A percentile compares a stretch with the other conserved stretches of the same genome.
Conservation (phyloP, 2,113 vertebrate species). For the Ctenomys sociabilis region DNA sequence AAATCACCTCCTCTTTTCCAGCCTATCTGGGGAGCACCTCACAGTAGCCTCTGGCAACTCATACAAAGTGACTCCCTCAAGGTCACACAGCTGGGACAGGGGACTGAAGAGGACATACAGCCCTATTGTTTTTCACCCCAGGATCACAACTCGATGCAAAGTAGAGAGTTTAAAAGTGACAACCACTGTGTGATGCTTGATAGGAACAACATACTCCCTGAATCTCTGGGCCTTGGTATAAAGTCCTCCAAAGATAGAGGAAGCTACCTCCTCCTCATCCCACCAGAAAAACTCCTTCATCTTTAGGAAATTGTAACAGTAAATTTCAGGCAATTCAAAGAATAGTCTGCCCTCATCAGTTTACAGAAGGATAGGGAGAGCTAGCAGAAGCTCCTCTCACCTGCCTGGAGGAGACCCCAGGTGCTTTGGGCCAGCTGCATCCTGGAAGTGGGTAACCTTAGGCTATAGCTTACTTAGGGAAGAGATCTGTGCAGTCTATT, state of each 20-base stretch:
- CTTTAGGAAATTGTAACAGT: not conserved
- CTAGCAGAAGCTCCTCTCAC: not conserved
- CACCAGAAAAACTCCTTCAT: constrained; percentile 29
- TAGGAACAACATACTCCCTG: not conserved
- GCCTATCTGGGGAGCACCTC: not conserved
- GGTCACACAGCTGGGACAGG: constrained; percentile 57
- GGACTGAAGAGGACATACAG: constrained; percentile 19
- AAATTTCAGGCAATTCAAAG: constrained; percentile 48
- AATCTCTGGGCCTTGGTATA: not conserved
- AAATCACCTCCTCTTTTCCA: constrained; percentile 38
- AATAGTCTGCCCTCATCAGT: not conserved
- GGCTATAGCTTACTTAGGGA: not conserved
- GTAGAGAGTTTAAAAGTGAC: constrained; percentile 21
- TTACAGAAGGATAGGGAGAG: not conserved
- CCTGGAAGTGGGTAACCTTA: constrained; percentile 3
- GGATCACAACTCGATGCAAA: not conserved
- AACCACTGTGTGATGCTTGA: not conserved
- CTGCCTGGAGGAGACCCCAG: not conserved
- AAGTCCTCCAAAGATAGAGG: constrained; percentile 43
- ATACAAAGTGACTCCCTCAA: constrained; percentile 53
- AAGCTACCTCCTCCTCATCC: not conserved
- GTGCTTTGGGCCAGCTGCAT: not conserved
- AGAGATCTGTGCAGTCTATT: not conserved
- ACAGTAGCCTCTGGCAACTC: not conserved
- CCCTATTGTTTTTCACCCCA: constrained; percentile 31